A percentile compares a stretch with the other conserved stretches of the same genome.
These are phyloP conservation scores for Mionectes macconnelli DNA, from an alignment of 2,113 vertebrate species.

Conservation along the genomic window DNA sequence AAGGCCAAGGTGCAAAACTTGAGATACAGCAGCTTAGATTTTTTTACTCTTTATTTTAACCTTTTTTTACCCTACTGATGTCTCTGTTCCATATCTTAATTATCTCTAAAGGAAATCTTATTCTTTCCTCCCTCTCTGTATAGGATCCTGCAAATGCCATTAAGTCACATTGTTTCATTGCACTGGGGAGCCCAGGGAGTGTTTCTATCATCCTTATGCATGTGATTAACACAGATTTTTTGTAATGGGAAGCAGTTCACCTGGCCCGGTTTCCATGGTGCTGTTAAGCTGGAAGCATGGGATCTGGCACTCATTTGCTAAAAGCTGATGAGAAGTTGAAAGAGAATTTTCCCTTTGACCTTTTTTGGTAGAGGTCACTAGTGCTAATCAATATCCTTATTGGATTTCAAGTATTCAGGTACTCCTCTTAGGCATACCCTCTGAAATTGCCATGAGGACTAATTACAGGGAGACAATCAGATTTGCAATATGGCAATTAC, in stretches of 20 bases:
- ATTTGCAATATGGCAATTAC: neutral
- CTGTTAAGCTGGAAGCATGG: neutral
- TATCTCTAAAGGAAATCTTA: constrained; percentile 33
- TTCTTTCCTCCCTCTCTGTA: neutral
- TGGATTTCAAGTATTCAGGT: constrained; percentile 16
- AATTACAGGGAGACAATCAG: neutral
- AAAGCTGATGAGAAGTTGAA: constrained; percentile 27
- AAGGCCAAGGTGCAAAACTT: constrained; percentile 3
- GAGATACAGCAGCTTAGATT: neutral
- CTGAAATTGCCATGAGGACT: neutral
- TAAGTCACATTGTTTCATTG: constrained; percentile 20
- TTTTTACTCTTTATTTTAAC: constrained; percentile 33
- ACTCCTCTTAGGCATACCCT: neutral
- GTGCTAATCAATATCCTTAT: neutral
- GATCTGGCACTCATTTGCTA: constrained; percentile 31
- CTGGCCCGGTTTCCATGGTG: constrained; percentile 26
- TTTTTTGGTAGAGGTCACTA: neutral
- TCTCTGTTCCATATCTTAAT: neutral
- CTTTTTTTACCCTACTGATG: neutral
- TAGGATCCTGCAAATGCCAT: constrained; percentile 11
- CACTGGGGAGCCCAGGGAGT: neutral
- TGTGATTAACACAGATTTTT: constrained; percentile 28
- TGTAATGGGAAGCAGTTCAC: constrained; percentile 11
- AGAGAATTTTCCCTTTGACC: constrained; percentile 39
- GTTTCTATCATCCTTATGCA: neutral